Percentiles rank a stretch among this genome's conserved stretches.
Evolutionary conservation across 2,113 vertebrate species (phyloP).

Genomic region (Hypanus sabinus): DNA sequence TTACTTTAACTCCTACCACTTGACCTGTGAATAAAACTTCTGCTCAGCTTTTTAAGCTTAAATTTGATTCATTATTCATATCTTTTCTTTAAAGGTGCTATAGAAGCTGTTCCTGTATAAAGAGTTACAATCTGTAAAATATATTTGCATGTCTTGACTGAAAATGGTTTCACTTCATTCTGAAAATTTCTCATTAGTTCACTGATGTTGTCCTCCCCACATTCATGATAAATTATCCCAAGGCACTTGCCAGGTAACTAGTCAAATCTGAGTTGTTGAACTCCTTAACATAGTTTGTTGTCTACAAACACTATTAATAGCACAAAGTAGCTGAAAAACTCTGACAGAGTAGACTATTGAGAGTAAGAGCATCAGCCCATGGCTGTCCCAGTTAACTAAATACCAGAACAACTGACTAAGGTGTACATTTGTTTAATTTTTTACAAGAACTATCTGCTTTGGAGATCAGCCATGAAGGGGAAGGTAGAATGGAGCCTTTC

Average conservation of each 20-base stretch:
- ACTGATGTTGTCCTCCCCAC: background rate
- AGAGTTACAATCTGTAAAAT: background rate
- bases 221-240: constrained; percentile 35
- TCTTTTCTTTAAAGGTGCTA: background rate
- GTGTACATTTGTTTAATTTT: constrained; percentile 58
- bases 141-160: background rate
- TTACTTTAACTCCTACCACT: background rate
- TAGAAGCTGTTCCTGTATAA: background rate
- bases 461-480: constrained; percentile 52
- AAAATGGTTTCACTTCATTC: background rate
- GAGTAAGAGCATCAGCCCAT: constrained; percentile 54
- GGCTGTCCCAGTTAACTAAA: constrained; percentile 48
- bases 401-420: constrained; percentile 57
- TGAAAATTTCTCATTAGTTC: background rate
- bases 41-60: background rate
- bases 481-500: constrained; percentile 49
- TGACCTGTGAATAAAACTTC: background rate
- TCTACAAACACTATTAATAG: constrained; percentile 45
- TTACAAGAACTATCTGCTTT: constrained; percentile 57
- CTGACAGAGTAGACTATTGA: constrained; percentile 48
- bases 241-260: constrained; percentile 34
- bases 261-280: constrained; percentile 36
- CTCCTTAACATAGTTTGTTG: constrained; percentile 38
- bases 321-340: constrained; percentile 45
- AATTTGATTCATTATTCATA: background rate